phyloP scores from a whole-genome alignment of 2,888 invertebrate species.

The Torymus auratus region DNA sequence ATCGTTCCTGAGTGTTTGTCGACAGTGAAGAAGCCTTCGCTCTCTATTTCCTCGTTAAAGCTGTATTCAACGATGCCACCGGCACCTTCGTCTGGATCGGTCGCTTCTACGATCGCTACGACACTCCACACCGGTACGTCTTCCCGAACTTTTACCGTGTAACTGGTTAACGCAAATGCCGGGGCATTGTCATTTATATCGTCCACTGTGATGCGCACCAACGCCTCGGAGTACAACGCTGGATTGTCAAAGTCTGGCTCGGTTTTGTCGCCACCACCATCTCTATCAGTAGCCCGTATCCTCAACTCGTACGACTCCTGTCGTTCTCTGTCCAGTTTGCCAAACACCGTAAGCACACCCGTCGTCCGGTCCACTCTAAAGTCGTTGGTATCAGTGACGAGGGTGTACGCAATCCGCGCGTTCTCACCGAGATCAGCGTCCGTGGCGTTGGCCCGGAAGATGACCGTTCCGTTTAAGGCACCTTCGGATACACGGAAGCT shows the following conservation, averaged over 20 bases:
- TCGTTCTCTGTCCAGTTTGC: slow-evolving; percentile 89
- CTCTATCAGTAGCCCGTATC: slow-evolving; percentile 88
- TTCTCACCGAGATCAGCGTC: slow-evolving; percentile 92
- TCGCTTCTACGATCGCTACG: slow-evolving; percentile 88
- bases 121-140: slow-evolving; percentile 93
- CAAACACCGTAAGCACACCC: slow-evolving; percentile 87
- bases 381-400: slow-evolving; percentile 86
- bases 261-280: slow-evolving; percentile 79
- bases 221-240: slow-evolving; percentile 87
- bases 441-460: slow-evolving; percentile 89
- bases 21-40: slow-evolving; percentile 87
- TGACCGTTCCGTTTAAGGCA: slow-evolving; percentile 89
- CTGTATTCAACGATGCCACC: slow-evolving; percentile 90
- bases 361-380: slow-evolving; percentile 87
- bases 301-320: slow-evolving; percentile 88
- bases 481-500: slow-evolving; percentile 92
- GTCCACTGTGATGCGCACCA: slow-evolving; percentile 88
- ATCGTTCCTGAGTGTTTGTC: slow-evolving; percentile 92
- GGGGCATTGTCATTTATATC: slow-evolving; percentile 96
- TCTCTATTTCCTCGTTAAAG: slow-evolving; percentile 83
- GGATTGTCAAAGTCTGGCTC: slow-evolving; percentile 77
- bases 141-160: slow-evolving; percentile 90
- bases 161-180: slow-evolving; percentile 86
- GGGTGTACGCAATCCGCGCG: slow-evolving; percentile 85
- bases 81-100: slow-evolving; percentile 90